phyloP scores from a whole-genome alignment of 2,888 invertebrate genomes.

The Ornithoptera priamus region DNA sequence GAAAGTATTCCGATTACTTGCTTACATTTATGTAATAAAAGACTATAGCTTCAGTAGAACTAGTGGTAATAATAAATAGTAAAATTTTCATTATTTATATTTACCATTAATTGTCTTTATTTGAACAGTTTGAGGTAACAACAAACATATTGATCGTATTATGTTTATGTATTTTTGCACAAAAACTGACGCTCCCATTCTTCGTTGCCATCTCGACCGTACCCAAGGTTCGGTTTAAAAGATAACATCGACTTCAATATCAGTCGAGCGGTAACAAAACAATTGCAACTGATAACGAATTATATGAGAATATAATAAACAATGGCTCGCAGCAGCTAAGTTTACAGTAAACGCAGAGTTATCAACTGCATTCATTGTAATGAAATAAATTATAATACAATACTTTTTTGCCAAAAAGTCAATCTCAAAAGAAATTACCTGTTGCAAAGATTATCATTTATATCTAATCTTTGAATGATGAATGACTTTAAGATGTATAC shows the following conservation, averaged over 20 bases:
- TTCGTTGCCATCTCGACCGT: background rate
- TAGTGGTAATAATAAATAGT: background rate
- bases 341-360: background rate
- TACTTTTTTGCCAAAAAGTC: too few relatives aligned
- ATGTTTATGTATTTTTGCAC: background rate
- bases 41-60: background rate
- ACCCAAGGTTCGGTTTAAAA: background rate
- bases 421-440: too few relatives aligned
- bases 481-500: too few relatives aligned
- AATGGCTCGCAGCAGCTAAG: background rate
- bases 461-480: too few relatives aligned
- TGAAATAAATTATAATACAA: too few relatives aligned
- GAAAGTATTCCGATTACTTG: too few relatives aligned
- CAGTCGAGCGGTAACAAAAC: background rate
- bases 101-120: background rate
- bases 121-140: background rate
- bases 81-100: background rate
- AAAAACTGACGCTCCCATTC: background rate
- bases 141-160: background rate
- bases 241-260: constrained; percentile 6
- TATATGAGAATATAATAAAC: constrained; percentile 1
- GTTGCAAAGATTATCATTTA: too few relatives aligned
- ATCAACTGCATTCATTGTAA: background rate
- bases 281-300: background rate
- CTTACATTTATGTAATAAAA: too few relatives aligned